A percentile compares a stretch with the other conserved stretches of the same genome.
Evolutionary conservation across 2,888 invertebrate genomes (phyloP).

Genomic region (Andricus quercusramuli): DNA sequence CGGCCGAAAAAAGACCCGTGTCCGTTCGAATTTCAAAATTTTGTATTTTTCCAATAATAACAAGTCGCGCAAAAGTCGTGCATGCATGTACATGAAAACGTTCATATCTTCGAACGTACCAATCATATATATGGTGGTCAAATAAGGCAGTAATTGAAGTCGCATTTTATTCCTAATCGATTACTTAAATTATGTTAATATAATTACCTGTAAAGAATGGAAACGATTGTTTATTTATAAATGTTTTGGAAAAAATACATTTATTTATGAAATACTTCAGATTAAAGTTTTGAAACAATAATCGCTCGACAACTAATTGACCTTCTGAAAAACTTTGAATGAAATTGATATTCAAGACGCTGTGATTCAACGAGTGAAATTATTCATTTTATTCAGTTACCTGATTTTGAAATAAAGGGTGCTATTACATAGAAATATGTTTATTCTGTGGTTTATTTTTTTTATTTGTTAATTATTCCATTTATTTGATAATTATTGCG

Average conservation of each 20-base stretch:
- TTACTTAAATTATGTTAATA: neutral
- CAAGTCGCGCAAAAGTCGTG: slow-evolving; percentile 10
- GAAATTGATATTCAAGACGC: slow-evolving; percentile 12
- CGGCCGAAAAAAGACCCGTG: slow-evolving; percentile 31
- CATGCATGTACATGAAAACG: slow-evolving; percentile 10
- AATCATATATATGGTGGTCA: neutral
- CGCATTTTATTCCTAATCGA: neutral
- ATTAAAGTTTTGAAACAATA: slow-evolving; percentile 25
- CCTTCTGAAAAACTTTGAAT: slow-evolving; percentile 6
- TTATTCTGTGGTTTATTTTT: neutral
- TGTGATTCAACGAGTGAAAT: slow-evolving; percentile 37
- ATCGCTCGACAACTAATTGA: neutral
- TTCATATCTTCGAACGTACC: slow-evolving; percentile 38
- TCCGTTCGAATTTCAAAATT: slow-evolving; percentile 39
- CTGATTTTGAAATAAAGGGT: slow-evolving; percentile 35
- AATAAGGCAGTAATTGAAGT: slow-evolving; percentile 24
- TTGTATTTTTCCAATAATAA: slow-evolving; percentile 40
- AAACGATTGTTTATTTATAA: neutral
- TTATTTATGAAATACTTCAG: slow-evolving; percentile 15
- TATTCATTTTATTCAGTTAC: slow-evolving; percentile 32
- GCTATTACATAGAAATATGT: slow-evolving; percentile 24
- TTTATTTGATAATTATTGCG: neutral
- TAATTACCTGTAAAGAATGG: neutral
- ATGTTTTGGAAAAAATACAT: neutral
- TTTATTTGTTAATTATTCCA: neutral